Base-by-base conservation (phyloP, 2,888 invertebrate species). In the Acrobasis suavella region DNA sequence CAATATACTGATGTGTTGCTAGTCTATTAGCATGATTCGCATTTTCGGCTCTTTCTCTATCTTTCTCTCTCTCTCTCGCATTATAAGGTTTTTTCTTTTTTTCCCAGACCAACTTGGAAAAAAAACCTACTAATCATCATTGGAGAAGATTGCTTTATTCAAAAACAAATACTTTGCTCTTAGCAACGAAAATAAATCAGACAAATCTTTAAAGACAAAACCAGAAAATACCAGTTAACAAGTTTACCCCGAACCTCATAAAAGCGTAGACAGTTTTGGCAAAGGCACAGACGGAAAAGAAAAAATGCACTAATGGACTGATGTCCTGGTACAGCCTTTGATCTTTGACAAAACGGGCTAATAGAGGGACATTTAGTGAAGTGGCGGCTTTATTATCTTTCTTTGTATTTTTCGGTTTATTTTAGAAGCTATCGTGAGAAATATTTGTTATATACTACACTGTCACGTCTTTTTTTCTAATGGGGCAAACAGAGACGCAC, bases 281-380 rank as follows among this genome's bases (percentile, higher is more conserved):
- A 55, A 55, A 55, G 55, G 16, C 15, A 55, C 16, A 16, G 15
- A 55, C 16, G 16, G 15, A 1, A 7, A 6, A 10, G 38, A 55
- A 55, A 55, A 39, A 39, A 55, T 55, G 10, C 55, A 55, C 39
- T 55, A 55, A 55, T 39, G 55, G 55, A 55, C 15, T 15, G 9
- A 12, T 55, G 54, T 54, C 38, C 9, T 5, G 14, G 37, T 32
- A 16, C 15, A 39, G 38, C 55, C 39, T 55, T 55, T 55, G 55
- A 55, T 55, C 55, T 55, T 55, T 39, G 39, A 55, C 55, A 55
- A 16, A 39, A 55, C 39, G 39, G 12, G 39, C 16, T 55, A 55
- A 55, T 39, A 32, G 9, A 55, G 15, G 10, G 16, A 39, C n/a
- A 39, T 39, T 39, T 32, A 52, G 52, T 32, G 16, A 10, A 39